Base-by-base conservation (phyloP, 2,113 vertebrate species). In the Lepus americanus region DNA sequence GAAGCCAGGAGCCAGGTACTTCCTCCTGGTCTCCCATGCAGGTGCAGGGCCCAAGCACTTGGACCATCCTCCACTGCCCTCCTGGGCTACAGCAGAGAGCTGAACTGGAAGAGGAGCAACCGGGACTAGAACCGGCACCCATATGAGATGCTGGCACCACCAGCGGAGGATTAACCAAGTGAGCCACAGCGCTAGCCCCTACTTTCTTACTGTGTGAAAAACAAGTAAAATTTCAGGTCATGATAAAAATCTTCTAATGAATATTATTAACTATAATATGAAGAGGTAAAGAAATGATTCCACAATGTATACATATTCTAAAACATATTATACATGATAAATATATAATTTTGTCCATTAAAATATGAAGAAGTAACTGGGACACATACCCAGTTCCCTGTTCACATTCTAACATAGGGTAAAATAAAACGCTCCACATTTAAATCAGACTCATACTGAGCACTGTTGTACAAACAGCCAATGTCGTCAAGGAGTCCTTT, bases 151-250 rank as follows among this genome's bases (percentile, higher is more conserved):
- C 44, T 44, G 44, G 44, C 44, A 44, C 44, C 6, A 44, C 44
- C 6, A 6, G 39, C 5, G 39, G 44, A 44, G 44, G 44, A 44
- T 44, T 44, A 44, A 44, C 44, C 44, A 44, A 44, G 44, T 44
- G 44, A 44, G 44, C 44, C 6, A 44, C 44, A 6, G 44, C 44
- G 44, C 44, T 44, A 44, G 44, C 44, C 5, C 44, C 10, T 83
- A 70, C 44, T 93, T 89, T 63, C 53, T 33, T 94, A 81, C 10
- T 81, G 39, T 88, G 39, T 74, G 7, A 92, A 85, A 73, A 92
- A 92, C 33, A 84, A 87, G 80, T 83, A 96, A 70, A 96, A 93
- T 59, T 92, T 91, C 10, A 78, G 33, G 55, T 73, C 81, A 93
- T 0, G 1, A 89, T 76, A 59, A 91, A 96, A 66, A 29, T 36